These are phyloP conservation scores for Tenthredo mesomela DNA, from an alignment of 2,888 invertebrate species.

Conservation along the genomic window DNA sequence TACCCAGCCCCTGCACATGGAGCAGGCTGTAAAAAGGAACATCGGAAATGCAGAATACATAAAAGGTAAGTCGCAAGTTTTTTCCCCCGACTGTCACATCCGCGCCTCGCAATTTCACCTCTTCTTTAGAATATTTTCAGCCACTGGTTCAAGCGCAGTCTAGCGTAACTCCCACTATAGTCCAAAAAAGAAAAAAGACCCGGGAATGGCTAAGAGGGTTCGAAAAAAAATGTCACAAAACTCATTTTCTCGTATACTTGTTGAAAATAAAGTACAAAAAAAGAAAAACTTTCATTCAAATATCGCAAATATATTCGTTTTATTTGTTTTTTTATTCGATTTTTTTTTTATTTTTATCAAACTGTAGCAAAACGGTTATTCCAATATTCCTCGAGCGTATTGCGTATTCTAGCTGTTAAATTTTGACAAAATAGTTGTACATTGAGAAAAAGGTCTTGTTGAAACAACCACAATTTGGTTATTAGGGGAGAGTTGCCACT, in stretches of 20 bases:
- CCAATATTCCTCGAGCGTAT: no score
- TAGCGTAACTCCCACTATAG: neutral
- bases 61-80: neutral
- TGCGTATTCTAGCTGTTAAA: neutral
- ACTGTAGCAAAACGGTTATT: neutral
- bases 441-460: no score
- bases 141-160: constrained; percentile 2
- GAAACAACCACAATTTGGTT: no score
- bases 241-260: neutral
- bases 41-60: constrained; percentile 20
- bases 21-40: neutral
- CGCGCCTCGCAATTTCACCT: constrained; percentile 7
- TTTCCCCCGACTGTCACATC: constrained; percentile 1
- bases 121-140: constrained; percentile 22
- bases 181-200: constrained; percentile 9
- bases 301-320: no score
- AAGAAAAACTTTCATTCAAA: no score
- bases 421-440: neutral
- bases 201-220: neutral
- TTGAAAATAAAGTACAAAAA: no score
- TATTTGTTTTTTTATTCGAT: no score
- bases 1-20: neutral
- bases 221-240: neutral
- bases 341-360: neutral
- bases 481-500: no score